phyloP scores from a whole-genome alignment of 2,113 vertebrate species.

The Pan paniscus region DNA sequence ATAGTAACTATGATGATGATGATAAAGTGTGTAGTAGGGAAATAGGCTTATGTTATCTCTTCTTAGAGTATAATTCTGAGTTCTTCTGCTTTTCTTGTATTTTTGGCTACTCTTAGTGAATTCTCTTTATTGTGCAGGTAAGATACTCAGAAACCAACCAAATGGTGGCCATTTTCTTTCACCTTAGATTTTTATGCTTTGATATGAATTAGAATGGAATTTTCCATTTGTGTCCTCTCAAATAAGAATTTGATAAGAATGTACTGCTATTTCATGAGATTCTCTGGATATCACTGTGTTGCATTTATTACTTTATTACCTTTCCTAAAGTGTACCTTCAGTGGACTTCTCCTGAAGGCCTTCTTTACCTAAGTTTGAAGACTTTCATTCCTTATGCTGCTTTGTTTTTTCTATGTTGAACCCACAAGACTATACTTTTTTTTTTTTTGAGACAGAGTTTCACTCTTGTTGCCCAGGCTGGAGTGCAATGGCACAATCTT shows the following conservation, averaged over 20 bases:
- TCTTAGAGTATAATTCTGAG: slow-evolving; percentile 4
- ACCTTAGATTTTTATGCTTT: slow-evolving; percentile 27
- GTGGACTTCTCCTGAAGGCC: neutral
- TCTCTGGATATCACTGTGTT: neutral
- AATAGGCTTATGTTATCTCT: slow-evolving; percentile 22
- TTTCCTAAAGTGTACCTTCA: neutral
- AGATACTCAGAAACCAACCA: slow-evolving; percentile 39
- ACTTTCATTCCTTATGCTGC: slow-evolving; percentile 24
- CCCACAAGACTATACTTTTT: slow-evolving; percentile 44
- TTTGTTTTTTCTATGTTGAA: slow-evolving; percentile 30
- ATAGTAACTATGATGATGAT: neutral
- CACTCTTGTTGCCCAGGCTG: no score
- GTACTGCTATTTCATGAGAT: neutral
- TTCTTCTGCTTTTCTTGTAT: slow-evolving; percentile 37
- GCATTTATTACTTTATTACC: slow-evolving; percentile 21
- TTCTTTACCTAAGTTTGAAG: slow-evolving; percentile 30
- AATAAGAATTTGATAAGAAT: slow-evolving; percentile 45
- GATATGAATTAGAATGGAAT: slow-evolving; percentile 43
- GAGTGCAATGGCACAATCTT: no score
- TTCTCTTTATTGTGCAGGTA: slow-evolving; percentile 44
- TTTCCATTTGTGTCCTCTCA: slow-evolving; percentile 26
- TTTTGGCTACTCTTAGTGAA: slow-evolving; percentile 16
- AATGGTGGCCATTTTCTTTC: slow-evolving; percentile 10
- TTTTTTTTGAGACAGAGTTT: neutral
- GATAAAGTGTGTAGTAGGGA: neutral